Evolutionary conservation across 2,797 vertebrate species (phyloP).

Genomic region (Fringilla coelebs): DNA sequence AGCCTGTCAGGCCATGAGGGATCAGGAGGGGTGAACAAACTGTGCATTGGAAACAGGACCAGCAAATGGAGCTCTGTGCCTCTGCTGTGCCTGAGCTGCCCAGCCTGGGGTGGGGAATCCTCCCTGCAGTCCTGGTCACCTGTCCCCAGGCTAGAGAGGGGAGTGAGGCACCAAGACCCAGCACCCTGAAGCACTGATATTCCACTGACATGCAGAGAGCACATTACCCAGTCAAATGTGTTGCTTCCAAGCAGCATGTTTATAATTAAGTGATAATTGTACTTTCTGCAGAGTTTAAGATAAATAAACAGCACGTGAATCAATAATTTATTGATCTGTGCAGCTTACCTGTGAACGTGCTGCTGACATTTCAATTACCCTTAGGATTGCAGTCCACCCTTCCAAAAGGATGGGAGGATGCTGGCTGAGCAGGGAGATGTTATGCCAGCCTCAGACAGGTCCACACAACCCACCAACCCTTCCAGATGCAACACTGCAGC

Average conservation of each 20-base stretch:
- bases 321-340: slow-evolving; percentile 71
- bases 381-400: slow-evolving; percentile 30
- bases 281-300: slow-evolving; percentile 66
- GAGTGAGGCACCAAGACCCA: neutral
- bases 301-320: slow-evolving; percentile 69
- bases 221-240: slow-evolving; percentile 35
- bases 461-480: neutral
- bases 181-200: neutral
- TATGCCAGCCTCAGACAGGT: neutral
- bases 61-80: neutral
- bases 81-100: neutral
- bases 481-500: neutral
- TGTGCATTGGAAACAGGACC: neutral
- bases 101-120: neutral
- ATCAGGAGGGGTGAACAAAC: neutral
- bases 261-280: slow-evolving; percentile 75
- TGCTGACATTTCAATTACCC: slow-evolving; percentile 68
- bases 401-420: slow-evolving; percentile 25
- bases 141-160: neutral
- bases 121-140: neutral
- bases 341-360: slow-evolving; percentile 55
- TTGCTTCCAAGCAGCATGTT: slow-evolving; percentile 64
- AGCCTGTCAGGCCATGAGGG: neutral
- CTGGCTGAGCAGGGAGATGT: neutral
- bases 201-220: neutral